phyloP scores from a whole-genome alignment of 1,140 invertebrate genomes.

The Magallana ariakensis region DNA sequence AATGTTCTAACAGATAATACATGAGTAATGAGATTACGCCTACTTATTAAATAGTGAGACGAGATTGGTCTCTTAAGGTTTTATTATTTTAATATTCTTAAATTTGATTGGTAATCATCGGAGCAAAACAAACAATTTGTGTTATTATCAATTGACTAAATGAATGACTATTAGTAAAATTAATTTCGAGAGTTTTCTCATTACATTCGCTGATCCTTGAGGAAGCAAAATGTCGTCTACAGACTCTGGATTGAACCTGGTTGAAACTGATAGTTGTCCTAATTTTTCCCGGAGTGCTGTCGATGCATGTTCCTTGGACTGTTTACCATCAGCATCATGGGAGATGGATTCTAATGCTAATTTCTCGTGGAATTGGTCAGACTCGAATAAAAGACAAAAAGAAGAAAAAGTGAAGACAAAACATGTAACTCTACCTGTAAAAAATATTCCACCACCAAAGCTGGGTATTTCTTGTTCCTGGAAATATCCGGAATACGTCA shows the following conservation, averaged over 20 bases:
- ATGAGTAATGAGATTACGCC: not conserved
- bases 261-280: not conserved
- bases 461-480: not conserved
- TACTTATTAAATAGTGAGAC: too few relatives aligned
- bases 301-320: not conserved
- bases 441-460: not conserved
- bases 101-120: too few relatives aligned
- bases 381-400: not conserved
- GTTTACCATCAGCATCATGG: not conserved
- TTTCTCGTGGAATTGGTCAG: not conserved
- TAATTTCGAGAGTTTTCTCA: not conserved
- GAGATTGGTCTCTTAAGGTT: too few relatives aligned
- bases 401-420: not conserved
- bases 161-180: too few relatives aligned
- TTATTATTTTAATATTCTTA: too few relatives aligned
- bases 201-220: not conserved
- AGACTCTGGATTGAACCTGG: not conserved
- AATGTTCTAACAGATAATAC: not conserved
- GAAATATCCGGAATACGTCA: not conserved
- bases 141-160: too few relatives aligned
- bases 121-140: too few relatives aligned
- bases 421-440: not conserved
- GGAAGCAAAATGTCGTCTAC: not conserved
- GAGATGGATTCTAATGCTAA: conserved; percentile 4
- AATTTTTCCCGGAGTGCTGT: not conserved